Conservation (phyloP, 2,888 invertebrate genomes). For the Lepidochrysops patricia region DNA sequence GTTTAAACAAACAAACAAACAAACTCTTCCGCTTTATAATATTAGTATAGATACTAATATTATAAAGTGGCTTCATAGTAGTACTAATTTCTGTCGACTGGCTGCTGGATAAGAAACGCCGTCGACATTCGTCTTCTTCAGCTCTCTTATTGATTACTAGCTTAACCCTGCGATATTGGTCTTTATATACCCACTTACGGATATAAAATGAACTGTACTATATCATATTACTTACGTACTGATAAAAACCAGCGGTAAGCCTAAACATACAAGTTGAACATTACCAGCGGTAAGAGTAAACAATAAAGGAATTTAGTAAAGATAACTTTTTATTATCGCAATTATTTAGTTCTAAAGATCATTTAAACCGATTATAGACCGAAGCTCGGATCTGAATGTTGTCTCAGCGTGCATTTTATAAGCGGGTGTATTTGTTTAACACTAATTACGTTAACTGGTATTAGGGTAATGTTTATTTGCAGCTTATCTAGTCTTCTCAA, state of each 20-base stretch:
- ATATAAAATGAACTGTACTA: no score
- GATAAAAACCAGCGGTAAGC: not conserved
- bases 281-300: not conserved
- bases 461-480: constrained; percentile 65
- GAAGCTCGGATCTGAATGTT: not conserved
- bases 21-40: no score
- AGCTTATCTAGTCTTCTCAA: constrained; percentile 68
- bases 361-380: not conserved
- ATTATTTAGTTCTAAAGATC: not conserved
- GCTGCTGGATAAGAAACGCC: not conserved
- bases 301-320: not conserved
- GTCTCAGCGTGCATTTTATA: constrained; percentile 28
- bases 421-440: constrained; percentile 39
- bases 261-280: not conserved
- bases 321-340: not conserved
- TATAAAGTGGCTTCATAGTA: not conserved
- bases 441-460: constrained; percentile 52
- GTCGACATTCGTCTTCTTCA: not conserved
- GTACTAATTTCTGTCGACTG: not conserved
- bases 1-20: no score
- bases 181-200: no score
- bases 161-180: not conserved
- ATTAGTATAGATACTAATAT: no score
- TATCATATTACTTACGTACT: no score
- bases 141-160: not conserved